Evolutionary conservation across 2,888 invertebrate species (phyloP).

Genomic region (Hartigia nigra): DNA sequence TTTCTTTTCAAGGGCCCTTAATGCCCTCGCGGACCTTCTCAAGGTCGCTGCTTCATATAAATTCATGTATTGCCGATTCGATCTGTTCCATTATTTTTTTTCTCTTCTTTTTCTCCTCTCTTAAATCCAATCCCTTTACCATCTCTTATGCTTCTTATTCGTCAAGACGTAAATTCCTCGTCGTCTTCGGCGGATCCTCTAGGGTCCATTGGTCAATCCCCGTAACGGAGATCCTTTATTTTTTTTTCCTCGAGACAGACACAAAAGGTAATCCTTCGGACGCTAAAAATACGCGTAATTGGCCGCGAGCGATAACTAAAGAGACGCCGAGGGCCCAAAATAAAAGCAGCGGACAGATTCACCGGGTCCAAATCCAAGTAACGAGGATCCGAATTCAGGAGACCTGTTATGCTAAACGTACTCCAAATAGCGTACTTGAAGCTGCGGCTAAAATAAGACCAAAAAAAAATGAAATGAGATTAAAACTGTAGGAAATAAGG

Average conservation of each 20-base stretch:
- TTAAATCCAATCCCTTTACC: no score
- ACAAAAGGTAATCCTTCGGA: slow-evolving; percentile 19
- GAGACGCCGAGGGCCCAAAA: slow-evolving; percentile 12
- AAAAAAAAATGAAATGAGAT: no score
- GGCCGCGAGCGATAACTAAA: slow-evolving; percentile 8
- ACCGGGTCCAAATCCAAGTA: slow-evolving; percentile 17
- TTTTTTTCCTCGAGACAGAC: neutral
- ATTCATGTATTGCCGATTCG: no score
- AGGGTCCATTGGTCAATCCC: slow-evolving; percentile 17
- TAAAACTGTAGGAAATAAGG: no score
- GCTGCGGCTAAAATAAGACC: no score
- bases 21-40: no score
- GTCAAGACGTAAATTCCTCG: no score
- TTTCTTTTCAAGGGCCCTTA: no score
- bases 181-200: no score
- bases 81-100: no score
- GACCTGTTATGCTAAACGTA: slow-evolving; percentile 6
- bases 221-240: slow-evolving; percentile 6
- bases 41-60: no score
- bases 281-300: slow-evolving; percentile 23
- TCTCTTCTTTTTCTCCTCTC: no score
- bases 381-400: slow-evolving; percentile 5
- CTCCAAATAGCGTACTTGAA: neutral
- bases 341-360: slow-evolving; percentile 16
- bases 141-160: neutral